Evolutionary conservation across 2,113 vertebrate species (phyloP).

Genomic region (Vombatus ursinus): DNA sequence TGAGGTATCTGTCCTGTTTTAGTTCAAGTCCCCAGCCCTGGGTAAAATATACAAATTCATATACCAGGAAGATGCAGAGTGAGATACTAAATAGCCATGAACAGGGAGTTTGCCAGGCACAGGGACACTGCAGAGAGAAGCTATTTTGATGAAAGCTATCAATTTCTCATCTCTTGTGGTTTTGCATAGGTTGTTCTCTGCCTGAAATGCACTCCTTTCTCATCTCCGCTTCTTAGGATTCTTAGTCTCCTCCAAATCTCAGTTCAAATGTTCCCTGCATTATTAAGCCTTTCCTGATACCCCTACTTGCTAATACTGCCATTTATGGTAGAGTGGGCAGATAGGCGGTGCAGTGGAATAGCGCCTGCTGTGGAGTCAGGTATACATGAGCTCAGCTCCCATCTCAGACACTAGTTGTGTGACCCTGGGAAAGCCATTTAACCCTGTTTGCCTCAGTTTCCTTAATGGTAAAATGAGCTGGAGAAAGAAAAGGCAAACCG

Average conservation of each 20-base stretch:
- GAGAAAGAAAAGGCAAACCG: neutral
- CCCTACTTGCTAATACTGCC: too few relatives aligned
- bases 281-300: neutral
- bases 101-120: too few relatives aligned
- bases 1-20: neutral
- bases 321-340: neutral
- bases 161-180: too few relatives aligned
- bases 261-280: neutral
- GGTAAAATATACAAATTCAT: too few relatives aligned
- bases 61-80: too few relatives aligned
- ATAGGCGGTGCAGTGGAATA: neutral
- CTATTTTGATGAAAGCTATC: too few relatives aligned
- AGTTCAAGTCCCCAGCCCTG: too few relatives aligned
- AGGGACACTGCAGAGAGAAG: too few relatives aligned
- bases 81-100: too few relatives aligned
- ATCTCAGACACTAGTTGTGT: neutral
- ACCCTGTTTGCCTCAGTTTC: neutral
- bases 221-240: neutral
- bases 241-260: neutral
- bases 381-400: too few relatives aligned
- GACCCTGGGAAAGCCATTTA: neutral
- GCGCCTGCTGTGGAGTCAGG: neutral
- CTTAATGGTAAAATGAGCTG: neutral
- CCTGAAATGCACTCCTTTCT: neutral
- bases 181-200: neutral